Conservation (phyloP, 2,888 invertebrate genomes). For the Digitonthophagus gazella region DNA sequence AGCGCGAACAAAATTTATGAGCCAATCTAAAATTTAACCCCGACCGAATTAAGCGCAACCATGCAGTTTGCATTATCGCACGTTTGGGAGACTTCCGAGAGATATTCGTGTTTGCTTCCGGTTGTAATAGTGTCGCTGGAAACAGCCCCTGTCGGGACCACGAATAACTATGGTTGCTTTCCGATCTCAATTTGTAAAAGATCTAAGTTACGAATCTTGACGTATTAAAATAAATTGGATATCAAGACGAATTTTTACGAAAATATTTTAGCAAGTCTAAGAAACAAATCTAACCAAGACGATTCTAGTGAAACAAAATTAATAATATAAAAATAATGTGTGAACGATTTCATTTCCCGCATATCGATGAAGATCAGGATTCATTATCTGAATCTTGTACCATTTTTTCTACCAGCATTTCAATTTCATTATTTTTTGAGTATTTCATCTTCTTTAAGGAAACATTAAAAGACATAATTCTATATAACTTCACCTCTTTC, state of each 20-base stretch:
- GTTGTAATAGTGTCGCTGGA: neutral
- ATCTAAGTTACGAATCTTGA: neutral
- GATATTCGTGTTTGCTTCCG: neutral
- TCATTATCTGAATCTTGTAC: no score
- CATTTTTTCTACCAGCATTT: no score
- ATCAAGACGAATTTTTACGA: neutral
- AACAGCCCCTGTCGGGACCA: neutral
- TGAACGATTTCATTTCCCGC: no score
- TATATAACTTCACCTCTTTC: no score
- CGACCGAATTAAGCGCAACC: constrained; percentile 20
- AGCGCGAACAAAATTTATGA: constrained; percentile 7
- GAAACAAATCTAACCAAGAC: no score
- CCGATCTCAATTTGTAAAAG: neutral
- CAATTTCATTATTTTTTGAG: no score
- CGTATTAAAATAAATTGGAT: neutral
- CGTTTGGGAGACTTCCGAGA: constrained; percentile 18
- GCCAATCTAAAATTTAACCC: constrained; percentile 10
- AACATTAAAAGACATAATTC: no score
- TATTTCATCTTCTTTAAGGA: no score
- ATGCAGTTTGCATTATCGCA: constrained; percentile 23
- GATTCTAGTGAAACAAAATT: no score
- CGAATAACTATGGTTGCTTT: neutral
- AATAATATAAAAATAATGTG: no score
- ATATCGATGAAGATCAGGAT: no score
- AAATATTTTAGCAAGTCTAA: no score